A percentile compares a stretch with the other conserved stretches of the same genome.
These are phyloP conservation scores for Mizuhopecten yessoensis DNA, from an alignment of 1,140 invertebrate genomes.

Conservation along the genomic window DNA sequence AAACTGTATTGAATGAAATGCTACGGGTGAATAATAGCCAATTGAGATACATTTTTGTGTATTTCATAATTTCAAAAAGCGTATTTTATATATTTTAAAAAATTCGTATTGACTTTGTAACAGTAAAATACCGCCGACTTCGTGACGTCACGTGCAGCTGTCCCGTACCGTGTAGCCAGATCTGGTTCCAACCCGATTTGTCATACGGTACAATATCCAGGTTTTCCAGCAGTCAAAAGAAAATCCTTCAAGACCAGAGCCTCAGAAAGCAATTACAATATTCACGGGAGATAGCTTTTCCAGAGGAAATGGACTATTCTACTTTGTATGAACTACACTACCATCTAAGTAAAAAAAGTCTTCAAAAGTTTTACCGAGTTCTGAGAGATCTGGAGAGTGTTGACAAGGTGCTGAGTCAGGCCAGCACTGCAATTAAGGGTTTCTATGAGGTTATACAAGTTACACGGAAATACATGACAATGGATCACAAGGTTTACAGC, in stretches of 20 bases:
- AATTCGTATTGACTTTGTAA: too few species aligned
- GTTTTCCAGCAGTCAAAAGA: neutral
- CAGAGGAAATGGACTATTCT: neutral
- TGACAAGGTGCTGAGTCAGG: neutral
- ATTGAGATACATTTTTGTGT: too few species aligned
- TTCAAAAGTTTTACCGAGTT: neutral
- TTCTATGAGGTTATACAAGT: neutral
- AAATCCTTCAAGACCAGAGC: neutral
- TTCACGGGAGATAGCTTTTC: conserved; percentile 6
- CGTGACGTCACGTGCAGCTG: neutral
- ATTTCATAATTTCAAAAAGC: too few species aligned
- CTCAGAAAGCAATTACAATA: neutral
- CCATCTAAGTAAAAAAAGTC: neutral
- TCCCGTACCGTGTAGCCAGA: neutral
- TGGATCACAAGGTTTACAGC: neutral
- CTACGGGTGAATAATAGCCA: too few species aligned
- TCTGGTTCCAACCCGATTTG: neutral
- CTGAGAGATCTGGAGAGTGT: neutral
- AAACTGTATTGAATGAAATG: too few species aligned
- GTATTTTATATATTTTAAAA: too few species aligned
- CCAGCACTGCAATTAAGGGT: neutral
- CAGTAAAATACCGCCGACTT: neutral
- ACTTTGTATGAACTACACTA: neutral
- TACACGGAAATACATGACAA: neutral
- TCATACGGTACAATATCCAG: neutral